Base-by-base conservation (phyloP, 2,113 vertebrate genomes). In the Rhinolophus sinicus region DNA sequence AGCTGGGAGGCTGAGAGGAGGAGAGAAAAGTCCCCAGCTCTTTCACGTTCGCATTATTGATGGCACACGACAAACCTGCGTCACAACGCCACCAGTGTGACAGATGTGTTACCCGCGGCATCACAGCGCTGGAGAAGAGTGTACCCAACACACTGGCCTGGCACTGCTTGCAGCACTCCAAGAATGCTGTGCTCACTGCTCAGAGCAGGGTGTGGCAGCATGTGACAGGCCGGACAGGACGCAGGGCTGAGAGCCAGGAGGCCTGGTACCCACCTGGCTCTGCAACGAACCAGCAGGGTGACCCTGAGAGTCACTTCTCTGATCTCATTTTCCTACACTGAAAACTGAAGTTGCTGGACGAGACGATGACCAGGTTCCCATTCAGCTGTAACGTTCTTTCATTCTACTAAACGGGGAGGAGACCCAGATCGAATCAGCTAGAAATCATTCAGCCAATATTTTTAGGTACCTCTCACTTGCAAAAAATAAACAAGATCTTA, bases 391-490 rank as follows among this genome's bases (percentile, higher is more conserved):
- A 82, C 81, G 84, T 60, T 82, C 76, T 76, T 73, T 77, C 52
- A 92, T 81, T 96, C 94, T 38, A 82, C 83, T 72, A 84, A 80
- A 85, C 33, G 93, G 56, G 77, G 93, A 70, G 56, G 58, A 93
- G 50, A 86, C 33, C 65, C 73, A 81, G 88, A 90, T 73, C 88
- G 80, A 88, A 96, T 93, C 85, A 94, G 65, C 62, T 65, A 44
- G 50, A 94, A 95, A 24, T 64, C 93, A 96, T 94, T 86, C 91
- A 93, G 50, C 85, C 83, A 87, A 40, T 96, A 93, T 93, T 96
- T 97, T 97, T 94, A 94, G 78, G 62, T 78, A 69, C 18, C 65
- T 92, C 77, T 70, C 85, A 88, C 62, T 73, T 58, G 54, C n/a
- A 81, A 47, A 78, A 82, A 69, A 21, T 67, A 30, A 58, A 73